Conservation (phyloP, 2,888 invertebrate species). For the Agrochola lota region DNA sequence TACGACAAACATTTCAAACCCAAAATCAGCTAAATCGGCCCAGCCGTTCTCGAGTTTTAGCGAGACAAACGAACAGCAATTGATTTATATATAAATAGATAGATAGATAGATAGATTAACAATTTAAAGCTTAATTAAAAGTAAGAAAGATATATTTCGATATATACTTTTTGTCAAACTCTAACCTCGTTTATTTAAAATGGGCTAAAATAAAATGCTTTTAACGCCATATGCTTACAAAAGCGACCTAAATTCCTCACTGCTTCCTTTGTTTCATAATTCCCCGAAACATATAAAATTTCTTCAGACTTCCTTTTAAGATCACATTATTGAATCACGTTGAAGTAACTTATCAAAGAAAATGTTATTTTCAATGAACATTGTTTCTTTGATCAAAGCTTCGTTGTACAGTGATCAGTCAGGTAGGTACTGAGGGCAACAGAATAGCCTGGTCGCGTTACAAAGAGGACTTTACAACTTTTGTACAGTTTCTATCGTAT, state of each 20-base stretch:
- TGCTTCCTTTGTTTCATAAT: slow-evolving; percentile 39
- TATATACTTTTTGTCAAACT: background rate
- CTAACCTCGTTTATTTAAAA: slow-evolving; percentile 18
- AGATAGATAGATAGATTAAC: too few species aligned
- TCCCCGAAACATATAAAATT: slow-evolving; percentile 37
- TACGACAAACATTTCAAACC: too few species aligned
- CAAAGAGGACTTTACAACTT: slow-evolving; percentile 58
- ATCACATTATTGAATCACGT: slow-evolving; percentile 47
- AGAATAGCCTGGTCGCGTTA: slow-evolving; percentile 50
- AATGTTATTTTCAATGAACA: slow-evolving; percentile 47
- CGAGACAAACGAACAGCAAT: too few species aligned
- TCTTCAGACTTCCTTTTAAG: slow-evolving; percentile 34
- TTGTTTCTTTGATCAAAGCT: slow-evolving; percentile 57
- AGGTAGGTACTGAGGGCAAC: slow-evolving; percentile 30
- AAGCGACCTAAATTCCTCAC: background rate
- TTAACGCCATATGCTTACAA: slow-evolving; percentile 2
- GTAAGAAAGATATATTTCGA: background rate
- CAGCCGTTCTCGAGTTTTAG: too few species aligned
- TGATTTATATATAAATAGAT: too few species aligned
- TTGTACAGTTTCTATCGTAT: slow-evolving; percentile 23
- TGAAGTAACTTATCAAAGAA: slow-evolving; percentile 46
- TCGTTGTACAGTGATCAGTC: slow-evolving; percentile 46
- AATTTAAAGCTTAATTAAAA: slow-evolving; percentile 1
- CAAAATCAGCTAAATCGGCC: too few species aligned
- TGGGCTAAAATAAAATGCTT: slow-evolving; percentile 4